A percentile compares a stretch with the other conserved stretches of the same genome.
Evolutionary conservation across 2,113 vertebrate genomes (phyloP).

Genomic region (Grallaria varia): DNA sequence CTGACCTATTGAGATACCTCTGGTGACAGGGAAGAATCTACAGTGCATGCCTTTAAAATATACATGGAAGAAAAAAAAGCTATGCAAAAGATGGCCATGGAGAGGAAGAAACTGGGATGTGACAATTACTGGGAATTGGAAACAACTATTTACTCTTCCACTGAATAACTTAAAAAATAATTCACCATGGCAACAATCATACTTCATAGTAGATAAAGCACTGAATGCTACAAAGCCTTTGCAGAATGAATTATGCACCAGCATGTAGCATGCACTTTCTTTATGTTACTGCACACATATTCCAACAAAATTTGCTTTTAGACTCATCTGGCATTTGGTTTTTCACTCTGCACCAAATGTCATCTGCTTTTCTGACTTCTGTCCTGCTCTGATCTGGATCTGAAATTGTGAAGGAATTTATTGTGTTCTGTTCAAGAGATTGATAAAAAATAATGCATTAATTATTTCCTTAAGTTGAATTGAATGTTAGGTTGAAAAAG

Average conservation of each 20-base stretch:
- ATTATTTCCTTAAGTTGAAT: not conserved
- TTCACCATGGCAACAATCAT: conserved; percentile 79
- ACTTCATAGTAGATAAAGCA: conserved; percentile 70
- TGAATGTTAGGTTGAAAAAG: not conserved
- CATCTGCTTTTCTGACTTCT: not conserved
- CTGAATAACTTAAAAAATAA: conserved; percentile 73
- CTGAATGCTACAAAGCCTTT: conserved; percentile 58
- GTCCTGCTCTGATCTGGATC: not conserved
- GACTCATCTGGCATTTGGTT: conserved; percentile 11
- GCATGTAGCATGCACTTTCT: not conserved
- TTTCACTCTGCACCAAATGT: not conserved
- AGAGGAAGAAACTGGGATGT: conserved; percentile 55
- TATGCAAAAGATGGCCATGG: conserved; percentile 22
- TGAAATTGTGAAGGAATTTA: not conserved
- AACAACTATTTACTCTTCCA: conserved; percentile 74
- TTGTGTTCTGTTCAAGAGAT: not conserved
- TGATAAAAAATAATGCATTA: not conserved
- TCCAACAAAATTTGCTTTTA: conserved; percentile 1
- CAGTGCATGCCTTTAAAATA: conserved; percentile 27
- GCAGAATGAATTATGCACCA: conserved; percentile 44
- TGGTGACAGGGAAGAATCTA: not conserved
- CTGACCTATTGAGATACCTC: not conserved
- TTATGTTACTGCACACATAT: not conserved
- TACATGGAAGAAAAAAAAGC: not conserved
- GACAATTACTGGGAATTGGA: conserved; percentile 68